Conservation (phyloP, 1,140 invertebrate genomes). For the Nylanderia fulva region DNA sequence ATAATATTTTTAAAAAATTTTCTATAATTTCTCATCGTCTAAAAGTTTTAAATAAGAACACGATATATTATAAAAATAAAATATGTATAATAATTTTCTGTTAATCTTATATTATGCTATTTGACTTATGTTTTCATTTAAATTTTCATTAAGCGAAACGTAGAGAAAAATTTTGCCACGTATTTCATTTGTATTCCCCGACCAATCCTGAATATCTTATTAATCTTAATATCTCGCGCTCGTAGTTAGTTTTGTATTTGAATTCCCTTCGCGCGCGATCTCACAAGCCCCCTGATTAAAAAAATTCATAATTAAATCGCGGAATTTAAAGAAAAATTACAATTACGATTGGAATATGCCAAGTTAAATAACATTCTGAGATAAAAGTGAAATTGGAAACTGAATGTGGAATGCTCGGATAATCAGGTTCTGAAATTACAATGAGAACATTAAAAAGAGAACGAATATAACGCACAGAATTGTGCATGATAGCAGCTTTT, state of each 20-base stretch:
- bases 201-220: conserved; percentile 15
- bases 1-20: too few relatives aligned
- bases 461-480: not conserved
- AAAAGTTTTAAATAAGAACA: not conserved
- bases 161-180: not conserved
- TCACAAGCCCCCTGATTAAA: conserved; percentile 1
- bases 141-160: conserved; percentile 17
- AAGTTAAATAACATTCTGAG: conserved; percentile 19
- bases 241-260: conserved; percentile 20
- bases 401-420: conserved; percentile 18
- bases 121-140: conserved; percentile 27
- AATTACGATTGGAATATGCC: conserved; percentile 32
- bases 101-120: not conserved
- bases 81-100: conserved; percentile 14
- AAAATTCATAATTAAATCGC: conserved; percentile 33
- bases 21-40: too few relatives aligned
- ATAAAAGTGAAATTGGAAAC: conserved; percentile 38
- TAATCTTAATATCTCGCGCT: conserved; percentile 25
- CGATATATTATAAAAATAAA: not conserved
- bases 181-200: conserved; percentile 43
- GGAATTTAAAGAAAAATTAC: conserved; percentile 39
- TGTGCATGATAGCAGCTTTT: conserved; percentile 4
- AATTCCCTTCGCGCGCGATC: conserved; percentile 16
- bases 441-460: not conserved
- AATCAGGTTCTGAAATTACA: conserved; percentile 34